phyloP scores from a whole-genome alignment of 2,113 vertebrate genomes.

The Lichenostomus cassidix region DNA sequence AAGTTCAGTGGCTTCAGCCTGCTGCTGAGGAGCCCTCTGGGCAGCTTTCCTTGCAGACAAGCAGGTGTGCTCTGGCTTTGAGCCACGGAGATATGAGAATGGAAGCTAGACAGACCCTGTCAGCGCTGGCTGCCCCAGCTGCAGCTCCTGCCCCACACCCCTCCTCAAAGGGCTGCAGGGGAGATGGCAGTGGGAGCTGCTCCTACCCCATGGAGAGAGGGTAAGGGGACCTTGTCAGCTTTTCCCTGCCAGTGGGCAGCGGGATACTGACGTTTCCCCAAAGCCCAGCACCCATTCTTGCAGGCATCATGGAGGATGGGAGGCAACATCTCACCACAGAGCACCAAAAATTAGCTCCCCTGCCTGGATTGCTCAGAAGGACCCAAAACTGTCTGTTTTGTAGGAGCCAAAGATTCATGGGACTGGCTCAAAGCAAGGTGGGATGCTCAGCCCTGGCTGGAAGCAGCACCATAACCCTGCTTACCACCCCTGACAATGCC shows the following conservation, averaged over 20 bases:
- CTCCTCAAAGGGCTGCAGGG: not conserved
- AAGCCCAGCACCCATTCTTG: not conserved
- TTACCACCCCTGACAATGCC: not conserved
- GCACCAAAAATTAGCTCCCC: not conserved
- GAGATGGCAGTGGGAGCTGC: not conserved
- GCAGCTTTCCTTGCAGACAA: not conserved
- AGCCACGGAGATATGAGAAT: accelerated
- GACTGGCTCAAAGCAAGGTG: not conserved
- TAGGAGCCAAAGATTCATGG: not conserved
- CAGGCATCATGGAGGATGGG: not conserved
- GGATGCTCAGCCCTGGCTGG: not conserved
- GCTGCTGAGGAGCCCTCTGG: not conserved
- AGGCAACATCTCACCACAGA: not conserved
- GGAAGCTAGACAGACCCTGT: not conserved
- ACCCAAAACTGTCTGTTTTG: not conserved
- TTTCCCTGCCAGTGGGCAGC: accelerated
- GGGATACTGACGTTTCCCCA: not conserved
- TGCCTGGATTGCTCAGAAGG: not conserved
- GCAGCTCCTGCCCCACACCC: not conserved
- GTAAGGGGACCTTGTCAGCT: not conserved
- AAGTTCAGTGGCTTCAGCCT: not conserved
- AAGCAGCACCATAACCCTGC: not conserved
- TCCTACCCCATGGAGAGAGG: not conserved
- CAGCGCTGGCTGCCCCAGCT: not conserved
- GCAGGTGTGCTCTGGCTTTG: not conserved